Percentiles rank a stretch among this genome's conserved stretches.
Evolutionary conservation across 2,888 invertebrate genomes (phyloP).

Genomic region (Volucella inflata): DNA sequence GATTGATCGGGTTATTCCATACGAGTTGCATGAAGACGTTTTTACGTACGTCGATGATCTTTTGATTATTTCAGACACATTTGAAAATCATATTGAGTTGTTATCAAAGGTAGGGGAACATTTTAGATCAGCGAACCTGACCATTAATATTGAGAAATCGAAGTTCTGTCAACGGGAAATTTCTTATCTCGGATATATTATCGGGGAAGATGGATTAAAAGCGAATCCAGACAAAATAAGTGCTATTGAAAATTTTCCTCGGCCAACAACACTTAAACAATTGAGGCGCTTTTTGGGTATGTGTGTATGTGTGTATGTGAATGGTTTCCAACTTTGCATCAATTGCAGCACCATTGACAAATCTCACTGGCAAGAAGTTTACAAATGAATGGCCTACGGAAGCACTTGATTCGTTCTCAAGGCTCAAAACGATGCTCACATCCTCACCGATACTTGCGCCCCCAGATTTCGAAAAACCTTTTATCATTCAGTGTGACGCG

Average conservation of each 20-base stretch:
- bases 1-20: too few species aligned
- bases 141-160: constrained; percentile 15
- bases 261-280: constrained; percentile 1
- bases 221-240: constrained; percentile 14
- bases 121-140: too few species aligned
- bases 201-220: constrained; percentile 17
- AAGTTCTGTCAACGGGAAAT: constrained; percentile 43
- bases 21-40: too few species aligned
- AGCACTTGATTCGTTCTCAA: neutral
- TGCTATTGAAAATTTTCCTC: constrained; percentile 11
- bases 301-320: constrained; percentile 39
- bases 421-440: neutral
- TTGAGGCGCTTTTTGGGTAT: constrained; percentile 34
- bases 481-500: constrained; percentile 46
- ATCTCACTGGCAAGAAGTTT: neutral
- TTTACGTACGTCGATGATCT: too few species aligned
- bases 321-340: constrained; percentile 24
- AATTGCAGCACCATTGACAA: constrained; percentile 17
- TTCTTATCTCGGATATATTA: constrained; percentile 28
- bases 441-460: constrained; percentile 33
- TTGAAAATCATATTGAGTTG: too few species aligned
- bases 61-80: too few species aligned
- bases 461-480: constrained; percentile 46
- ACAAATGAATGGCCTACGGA: neutral
- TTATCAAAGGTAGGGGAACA: too few species aligned